A percentile compares a stretch with the other conserved stretches of the same genome.
Evolutionary conservation across 2,888 invertebrate species (phyloP).

Genomic region (Melanargia galathea): DNA sequence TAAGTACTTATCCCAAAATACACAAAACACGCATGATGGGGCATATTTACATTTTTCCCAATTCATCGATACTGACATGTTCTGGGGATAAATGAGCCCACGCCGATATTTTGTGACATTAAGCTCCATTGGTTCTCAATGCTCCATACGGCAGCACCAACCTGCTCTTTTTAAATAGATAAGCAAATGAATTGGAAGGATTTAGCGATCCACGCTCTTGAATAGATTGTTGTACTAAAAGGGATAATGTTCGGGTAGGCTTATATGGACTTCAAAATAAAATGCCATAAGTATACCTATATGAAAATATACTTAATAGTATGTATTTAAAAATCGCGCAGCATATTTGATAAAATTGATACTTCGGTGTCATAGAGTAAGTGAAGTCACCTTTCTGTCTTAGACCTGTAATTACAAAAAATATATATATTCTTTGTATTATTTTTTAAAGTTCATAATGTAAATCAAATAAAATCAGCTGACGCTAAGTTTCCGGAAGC

Average conservation of each 20-base stretch:
- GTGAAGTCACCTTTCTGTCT: too few relatives aligned
- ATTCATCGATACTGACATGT: conserved; percentile 52
- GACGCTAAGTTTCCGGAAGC: too few relatives aligned
- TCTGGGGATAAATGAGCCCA: conserved; percentile 43
- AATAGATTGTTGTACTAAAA: conserved; percentile 52
- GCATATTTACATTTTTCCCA: conserved; percentile 58
- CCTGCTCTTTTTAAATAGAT: conserved; percentile 77
- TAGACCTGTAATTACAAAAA: too few relatives aligned
- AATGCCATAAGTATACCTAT: too few relatives aligned
- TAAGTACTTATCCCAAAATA: not conserved
- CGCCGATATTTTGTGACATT: conserved; percentile 75
- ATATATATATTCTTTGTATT: too few relatives aligned
- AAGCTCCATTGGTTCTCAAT: conserved; percentile 79
- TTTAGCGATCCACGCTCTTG: conserved; percentile 55
- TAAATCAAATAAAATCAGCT: too few relatives aligned
- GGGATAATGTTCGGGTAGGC: conserved; percentile 14
- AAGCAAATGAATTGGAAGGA: conserved; percentile 80
- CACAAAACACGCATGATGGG: conserved; percentile 50
- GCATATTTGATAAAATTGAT: not conserved
- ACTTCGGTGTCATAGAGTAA: too few relatives aligned
- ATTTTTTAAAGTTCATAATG: too few relatives aligned
- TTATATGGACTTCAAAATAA: not conserved
- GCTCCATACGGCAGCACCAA: conserved; percentile 59
- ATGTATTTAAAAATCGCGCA: not conserved
- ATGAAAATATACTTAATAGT: not conserved